Percentiles rank a stretch among this genome's conserved stretches.
Evolutionary conservation across 2,888 invertebrate species (phyloP).

Genomic region (Cheilosia soror): DNA sequence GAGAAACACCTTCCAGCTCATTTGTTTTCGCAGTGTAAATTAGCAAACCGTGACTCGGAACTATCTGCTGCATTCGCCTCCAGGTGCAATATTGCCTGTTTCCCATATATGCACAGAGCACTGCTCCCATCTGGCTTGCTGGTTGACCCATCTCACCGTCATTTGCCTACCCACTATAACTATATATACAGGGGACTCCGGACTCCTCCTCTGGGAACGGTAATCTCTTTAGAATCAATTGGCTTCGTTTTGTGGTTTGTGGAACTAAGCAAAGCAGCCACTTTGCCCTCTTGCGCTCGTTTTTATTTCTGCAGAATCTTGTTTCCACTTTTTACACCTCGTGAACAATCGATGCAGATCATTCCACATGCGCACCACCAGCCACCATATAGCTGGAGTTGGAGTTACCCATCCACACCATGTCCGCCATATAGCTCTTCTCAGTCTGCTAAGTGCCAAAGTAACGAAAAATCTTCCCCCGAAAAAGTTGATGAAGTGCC

Average conservation of each 20-base stretch:
- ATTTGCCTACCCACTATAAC: constrained; percentile 61
- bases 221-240: constrained; percentile 63
- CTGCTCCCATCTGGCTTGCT: constrained; percentile 35
- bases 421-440: background rate
- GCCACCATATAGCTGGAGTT: background rate
- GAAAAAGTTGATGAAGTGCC: constrained; percentile 72
- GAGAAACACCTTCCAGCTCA: constrained; percentile 67
- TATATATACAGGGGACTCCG: constrained; percentile 10
- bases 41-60: constrained; percentile 73
- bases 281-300: constrained; percentile 17
- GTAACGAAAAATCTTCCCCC: constrained; percentile 56
- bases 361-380: constrained; percentile 62
- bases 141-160: constrained; percentile 67
- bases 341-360: constrained; percentile 75
- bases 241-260: constrained; percentile 44
- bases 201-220: constrained; percentile 16
- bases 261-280: constrained; percentile 29
- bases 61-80: constrained; percentile 67
- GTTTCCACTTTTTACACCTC: constrained; percentile 74
- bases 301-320: constrained; percentile 70
- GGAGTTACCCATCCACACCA: background rate
- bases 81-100: constrained; percentile 69
- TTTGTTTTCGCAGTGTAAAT: constrained; percentile 75
- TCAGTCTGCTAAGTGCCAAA: constrained; percentile 42
- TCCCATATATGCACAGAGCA: constrained; percentile 32